Percentiles rank a stretch among this genome's conserved stretches.
phyloP scores from a whole-genome alignment of 2,888 invertebrate genomes.

The Philonicus albiceps region DNA sequence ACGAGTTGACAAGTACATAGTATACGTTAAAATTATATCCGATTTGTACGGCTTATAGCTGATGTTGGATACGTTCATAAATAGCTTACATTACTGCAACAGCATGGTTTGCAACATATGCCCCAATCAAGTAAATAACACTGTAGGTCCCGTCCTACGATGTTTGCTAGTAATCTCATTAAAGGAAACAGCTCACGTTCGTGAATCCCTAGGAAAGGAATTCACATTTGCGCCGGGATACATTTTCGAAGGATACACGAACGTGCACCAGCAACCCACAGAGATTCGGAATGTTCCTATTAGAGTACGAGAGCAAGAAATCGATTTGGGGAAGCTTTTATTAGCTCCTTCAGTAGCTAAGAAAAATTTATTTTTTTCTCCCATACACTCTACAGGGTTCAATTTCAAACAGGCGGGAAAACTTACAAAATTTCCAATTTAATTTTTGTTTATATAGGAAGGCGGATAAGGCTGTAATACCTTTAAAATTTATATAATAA shows the following conservation, averaged over 20 bases:
- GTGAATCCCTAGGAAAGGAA: background rate
- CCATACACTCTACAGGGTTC: background rate
- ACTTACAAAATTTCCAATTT: background rate
- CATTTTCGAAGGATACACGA: background rate
- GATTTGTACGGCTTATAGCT: background rate
- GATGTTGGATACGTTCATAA: background rate
- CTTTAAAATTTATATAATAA: background rate
- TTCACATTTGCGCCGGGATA: background rate
- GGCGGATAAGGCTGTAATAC: background rate
- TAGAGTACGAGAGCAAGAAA: background rate
- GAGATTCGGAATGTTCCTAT: background rate
- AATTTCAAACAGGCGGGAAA: background rate
- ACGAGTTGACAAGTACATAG: background rate
- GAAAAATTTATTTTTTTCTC: background rate
- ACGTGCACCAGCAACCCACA: background rate
- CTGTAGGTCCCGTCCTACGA: background rate
- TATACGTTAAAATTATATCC: background rate
- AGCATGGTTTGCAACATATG: background rate
- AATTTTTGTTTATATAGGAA: background rate
- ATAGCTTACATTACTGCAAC: background rate
- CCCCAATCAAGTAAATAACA: background rate
- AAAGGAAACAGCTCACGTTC: background rate
- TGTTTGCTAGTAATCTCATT: background rate
- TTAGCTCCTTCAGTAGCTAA: background rate
- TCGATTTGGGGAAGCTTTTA: background rate